These are phyloP conservation scores for Lordiphosa collinella DNA, from an alignment of 1,140 invertebrate species.

Conservation along the genomic window DNA sequence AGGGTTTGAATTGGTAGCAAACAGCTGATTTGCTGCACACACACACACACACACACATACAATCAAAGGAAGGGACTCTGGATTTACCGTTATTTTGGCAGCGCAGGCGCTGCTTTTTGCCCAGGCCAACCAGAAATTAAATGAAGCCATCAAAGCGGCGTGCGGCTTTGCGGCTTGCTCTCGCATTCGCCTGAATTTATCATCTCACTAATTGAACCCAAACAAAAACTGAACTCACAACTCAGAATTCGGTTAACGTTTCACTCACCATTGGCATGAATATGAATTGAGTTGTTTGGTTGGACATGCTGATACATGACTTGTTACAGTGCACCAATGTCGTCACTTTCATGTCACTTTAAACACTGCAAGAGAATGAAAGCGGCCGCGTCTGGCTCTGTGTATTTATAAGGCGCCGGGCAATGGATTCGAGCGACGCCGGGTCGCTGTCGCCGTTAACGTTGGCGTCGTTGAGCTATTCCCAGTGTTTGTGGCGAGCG, in stretches of 20 bases:
- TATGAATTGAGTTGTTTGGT: conserved; percentile 79
- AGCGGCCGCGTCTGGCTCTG: conserved; percentile 50
- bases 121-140: conserved; percentile 11
- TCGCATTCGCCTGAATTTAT: too few species aligned
- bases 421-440: conserved; percentile 11
- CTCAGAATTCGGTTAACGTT: too few species aligned
- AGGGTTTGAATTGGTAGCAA: conserved; percentile 4
- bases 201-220: neutral
- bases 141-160: conserved; percentile 11
- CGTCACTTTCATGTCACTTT: conserved; percentile 80
- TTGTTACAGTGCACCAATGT: conserved; percentile 78
- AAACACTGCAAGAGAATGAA: conserved; percentile 80
- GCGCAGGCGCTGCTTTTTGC: conserved; percentile 30
- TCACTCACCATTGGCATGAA: conserved; percentile 78
- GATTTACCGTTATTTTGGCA: conserved; percentile 13
- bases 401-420: conserved; percentile 69
- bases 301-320: conserved; percentile 80
- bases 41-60: conserved; percentile 8
- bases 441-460: neutral
- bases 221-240: conserved; percentile 35
- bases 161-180: conserved; percentile 26
- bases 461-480: neutral
- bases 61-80: conserved; percentile 5
- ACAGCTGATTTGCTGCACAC: conserved; percentile 45
- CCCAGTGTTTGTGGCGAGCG: neutral